A percentile compares a stretch with the other conserved stretches of the same genome.
phyloP scores from a whole-genome alignment of 2,797 vertebrate genomes.

The Hydrophis major region DNA sequence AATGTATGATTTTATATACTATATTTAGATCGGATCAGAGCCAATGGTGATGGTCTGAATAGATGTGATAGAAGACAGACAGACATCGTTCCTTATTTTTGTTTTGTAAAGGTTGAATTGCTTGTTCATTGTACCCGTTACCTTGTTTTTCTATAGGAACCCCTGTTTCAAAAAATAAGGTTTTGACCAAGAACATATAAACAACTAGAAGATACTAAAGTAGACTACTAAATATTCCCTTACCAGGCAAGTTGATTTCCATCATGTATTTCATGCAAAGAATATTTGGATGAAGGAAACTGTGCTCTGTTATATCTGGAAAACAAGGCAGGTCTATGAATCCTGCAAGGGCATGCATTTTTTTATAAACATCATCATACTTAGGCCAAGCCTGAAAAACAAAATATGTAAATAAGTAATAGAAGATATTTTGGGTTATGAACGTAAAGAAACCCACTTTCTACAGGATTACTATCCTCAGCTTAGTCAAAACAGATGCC shows the following conservation, averaged over 20 bases:
- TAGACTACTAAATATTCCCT: conserved; percentile 25
- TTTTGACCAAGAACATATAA: neutral
- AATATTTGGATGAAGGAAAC: conserved; percentile 83
- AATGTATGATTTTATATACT: too few species aligned
- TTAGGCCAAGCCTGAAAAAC: conserved; percentile 78
- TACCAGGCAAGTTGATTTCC: conserved; percentile 90
- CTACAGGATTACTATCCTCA: neutral
- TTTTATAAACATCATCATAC: conserved; percentile 72
- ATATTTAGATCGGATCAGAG: too few species aligned
- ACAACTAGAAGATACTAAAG: conserved; percentile 1
- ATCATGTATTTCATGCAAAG: conserved; percentile 86
- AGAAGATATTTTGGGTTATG: neutral
- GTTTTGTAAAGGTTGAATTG: neutral
- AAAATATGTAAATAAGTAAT: conserved; percentile 18
- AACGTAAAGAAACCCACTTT: neutral
- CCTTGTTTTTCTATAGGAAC: neutral
- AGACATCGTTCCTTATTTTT: neutral
- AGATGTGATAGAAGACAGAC: neutral
- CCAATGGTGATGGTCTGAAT: too few species aligned
- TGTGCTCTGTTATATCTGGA: conserved; percentile 79
- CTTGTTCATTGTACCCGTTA: neutral
- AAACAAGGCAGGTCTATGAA: conserved; percentile 83
- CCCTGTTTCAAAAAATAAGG: neutral
- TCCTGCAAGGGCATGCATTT: conserved; percentile 68
- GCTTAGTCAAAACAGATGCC: neutral